Base-by-base conservation (phyloP, 2,888 invertebrate genomes). In the Caradrina clavipalpis region DNA sequence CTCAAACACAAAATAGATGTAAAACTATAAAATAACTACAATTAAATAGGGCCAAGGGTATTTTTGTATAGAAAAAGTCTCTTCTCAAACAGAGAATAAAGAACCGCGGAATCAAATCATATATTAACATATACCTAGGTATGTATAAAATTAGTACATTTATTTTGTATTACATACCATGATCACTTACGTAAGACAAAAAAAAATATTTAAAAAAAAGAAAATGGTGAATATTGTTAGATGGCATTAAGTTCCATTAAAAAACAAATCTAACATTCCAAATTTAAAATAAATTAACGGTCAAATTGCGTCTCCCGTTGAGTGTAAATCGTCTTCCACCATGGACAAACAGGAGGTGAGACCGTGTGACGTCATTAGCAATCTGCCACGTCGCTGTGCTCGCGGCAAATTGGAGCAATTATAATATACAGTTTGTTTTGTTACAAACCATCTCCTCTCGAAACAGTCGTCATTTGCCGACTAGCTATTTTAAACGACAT, bases 341-440 rank as follows among this genome's bases (percentile, higher is more conserved):
- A 62, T 73, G 82, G 86, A 78, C 86, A 87, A 85, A 80, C 81
- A 85, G 85, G 81, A 90, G 89, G 89, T 90, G 90, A 90, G 92
- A 90, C 91, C 90, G 89, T 90, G 90, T 90, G 93, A 91, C 90
- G 91, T 93, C 93, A 94, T 93, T 91, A 92, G 90, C 91, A 90
- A 90, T 90, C 90, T 88, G 88, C 86, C 84, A 80, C 85, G 80
- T 76, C 85, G 85, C 81, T 91, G 89, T 89, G 92, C 90, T 86
- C 84, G 81, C 85, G 83, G 88, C 91, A 94, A 93, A 94, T 94
- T 94, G 93, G 88, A 89, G 90, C 93, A 94, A 94, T 94, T 94
- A 94, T 87, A 89, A 77, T 78, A 84, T 83, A 85, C 86, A 84
- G 78, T 88, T 92, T 91, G 91, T 92, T 92, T 93, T 92, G 91